Base-by-base conservation (phyloP, 2,797 vertebrate species). In the Bufotes viridis region DNA sequence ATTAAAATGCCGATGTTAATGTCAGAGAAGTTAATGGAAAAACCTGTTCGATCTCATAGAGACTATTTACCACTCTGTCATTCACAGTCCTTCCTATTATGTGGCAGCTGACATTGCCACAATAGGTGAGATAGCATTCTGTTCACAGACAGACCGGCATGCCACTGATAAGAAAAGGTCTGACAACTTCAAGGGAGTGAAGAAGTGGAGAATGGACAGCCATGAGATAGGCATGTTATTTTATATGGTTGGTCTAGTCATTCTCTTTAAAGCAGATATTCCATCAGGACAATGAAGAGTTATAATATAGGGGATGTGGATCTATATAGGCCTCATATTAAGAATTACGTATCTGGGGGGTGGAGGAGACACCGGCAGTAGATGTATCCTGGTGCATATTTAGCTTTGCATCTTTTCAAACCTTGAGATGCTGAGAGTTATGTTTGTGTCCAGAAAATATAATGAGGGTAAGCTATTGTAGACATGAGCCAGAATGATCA, bases 141-240 rank as follows among this genome's bases (percentile, higher is more conserved):
- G 51, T 53, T 78, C 75, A 55, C 75, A n/a, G 10, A 55, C 20
- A 24, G 75, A 53, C 75, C 51, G n/a, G 55, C 75, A 55, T 78
- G 75, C n/a, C 49, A 24, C 75, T 24, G 75, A 78, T 78, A 78
- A 78, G 75, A 55, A 55, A 55, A 78, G 75, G 75, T 78, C 75
- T 78, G 75, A 55, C 75, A 78, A 15, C 51, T 24, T 53, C 75
- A 78, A 53, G 51, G 74, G 75, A 24, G 58, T 9, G 55, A 29
- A 61, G 17, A 24, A 34, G 78, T 80, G 57, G 26, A 29, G 17
- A 80, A 29, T 10, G 34, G 55, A 80, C 78, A 34, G 17, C 26
- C 14, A 20, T 0, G 17, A 60, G 78, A 42, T 17, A 80, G 24
- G 76, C 14, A 11, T 58, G 17, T 57, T 60, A 58, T 18, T 58